These are phyloP conservation scores for Drosophila dives DNA, from an alignment of 2,888 invertebrate genomes.

Conservation along the genomic window DNA sequence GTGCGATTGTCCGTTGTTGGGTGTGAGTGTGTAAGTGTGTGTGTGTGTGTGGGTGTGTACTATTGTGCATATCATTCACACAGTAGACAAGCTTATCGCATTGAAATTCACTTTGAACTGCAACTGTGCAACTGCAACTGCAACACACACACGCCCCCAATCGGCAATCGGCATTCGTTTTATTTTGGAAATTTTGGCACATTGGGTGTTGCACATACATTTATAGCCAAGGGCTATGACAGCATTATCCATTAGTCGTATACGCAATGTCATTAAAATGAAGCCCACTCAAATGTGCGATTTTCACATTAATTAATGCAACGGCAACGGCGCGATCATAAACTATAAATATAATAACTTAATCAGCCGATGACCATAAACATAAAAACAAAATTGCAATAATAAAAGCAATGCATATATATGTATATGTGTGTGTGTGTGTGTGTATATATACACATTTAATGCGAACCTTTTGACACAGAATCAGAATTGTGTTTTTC, in stretches of 20 bases:
- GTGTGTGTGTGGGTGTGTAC: slow-evolving; percentile 13
- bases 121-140: slow-evolving; percentile 35
- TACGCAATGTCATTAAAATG: slow-evolving; percentile 23
- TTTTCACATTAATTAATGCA: slow-evolving; percentile 39
- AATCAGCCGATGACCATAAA: slow-evolving; percentile 48
- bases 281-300: slow-evolving; percentile 23
- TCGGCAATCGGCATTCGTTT: not conserved
- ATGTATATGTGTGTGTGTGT: not conserved
- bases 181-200: slow-evolving; percentile 16
- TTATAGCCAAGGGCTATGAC: not conserved
- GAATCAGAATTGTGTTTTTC: slow-evolving; percentile 6
- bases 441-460: slow-evolving; percentile 2
- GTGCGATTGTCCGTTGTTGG: not conserved
- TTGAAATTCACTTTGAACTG: slow-evolving; percentile 53
- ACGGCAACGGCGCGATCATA: slow-evolving; percentile 24
- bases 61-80: slow-evolving; percentile 34
- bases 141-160: slow-evolving; percentile 8
- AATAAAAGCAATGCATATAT: not conserved
- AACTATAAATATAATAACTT: slow-evolving; percentile 58
- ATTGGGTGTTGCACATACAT: slow-evolving; percentile 2
- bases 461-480: slow-evolving; percentile 1
- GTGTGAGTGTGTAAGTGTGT: slow-evolving; percentile 7
- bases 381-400: slow-evolving; percentile 26
- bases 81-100: slow-evolving; percentile 36
- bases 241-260: slow-evolving; percentile 19